These are phyloP conservation scores for Capricornis sumatraensis DNA, from an alignment of 2,113 vertebrate species.

Conservation along the genomic window DNA sequence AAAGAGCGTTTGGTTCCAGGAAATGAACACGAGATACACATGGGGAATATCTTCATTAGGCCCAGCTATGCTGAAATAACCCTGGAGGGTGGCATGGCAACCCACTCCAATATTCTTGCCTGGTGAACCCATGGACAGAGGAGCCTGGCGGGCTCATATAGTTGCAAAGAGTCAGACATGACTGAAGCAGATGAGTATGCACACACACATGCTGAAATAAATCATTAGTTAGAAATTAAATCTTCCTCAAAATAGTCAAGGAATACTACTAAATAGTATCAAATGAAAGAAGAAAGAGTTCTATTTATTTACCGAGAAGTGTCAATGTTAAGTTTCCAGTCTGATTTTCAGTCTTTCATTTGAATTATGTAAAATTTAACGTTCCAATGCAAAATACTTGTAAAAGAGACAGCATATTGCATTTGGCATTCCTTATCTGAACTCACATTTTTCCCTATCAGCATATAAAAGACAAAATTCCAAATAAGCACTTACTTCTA, in stretches of 20 bases:
- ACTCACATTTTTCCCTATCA: background rate
- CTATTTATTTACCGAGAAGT: background rate
- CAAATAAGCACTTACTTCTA: slow-evolving; percentile 1
- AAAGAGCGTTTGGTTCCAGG: background rate
- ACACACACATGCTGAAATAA: background rate
- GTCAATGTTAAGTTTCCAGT: background rate
- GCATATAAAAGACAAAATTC: background rate
- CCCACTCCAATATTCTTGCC: background rate
- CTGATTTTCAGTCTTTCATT: slow-evolving; percentile 1
- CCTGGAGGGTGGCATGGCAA: background rate
- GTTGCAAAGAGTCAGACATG: background rate
- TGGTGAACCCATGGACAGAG: background rate
- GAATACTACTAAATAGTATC: background rate
- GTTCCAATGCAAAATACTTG: background rate
- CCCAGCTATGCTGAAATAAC: background rate
- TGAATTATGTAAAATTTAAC: background rate
- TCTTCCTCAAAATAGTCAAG: background rate
- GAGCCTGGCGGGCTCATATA: background rate
- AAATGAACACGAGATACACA: background rate
- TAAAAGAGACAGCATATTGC: background rate
- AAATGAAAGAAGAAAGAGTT: background rate
- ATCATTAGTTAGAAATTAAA: background rate
- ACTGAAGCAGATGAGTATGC: background rate
- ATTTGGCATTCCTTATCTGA: background rate
- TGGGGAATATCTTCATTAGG: background rate